Base-by-base conservation (phyloP, 1,140 invertebrate species). In the Thaumetopoea pityocampa region DNA sequence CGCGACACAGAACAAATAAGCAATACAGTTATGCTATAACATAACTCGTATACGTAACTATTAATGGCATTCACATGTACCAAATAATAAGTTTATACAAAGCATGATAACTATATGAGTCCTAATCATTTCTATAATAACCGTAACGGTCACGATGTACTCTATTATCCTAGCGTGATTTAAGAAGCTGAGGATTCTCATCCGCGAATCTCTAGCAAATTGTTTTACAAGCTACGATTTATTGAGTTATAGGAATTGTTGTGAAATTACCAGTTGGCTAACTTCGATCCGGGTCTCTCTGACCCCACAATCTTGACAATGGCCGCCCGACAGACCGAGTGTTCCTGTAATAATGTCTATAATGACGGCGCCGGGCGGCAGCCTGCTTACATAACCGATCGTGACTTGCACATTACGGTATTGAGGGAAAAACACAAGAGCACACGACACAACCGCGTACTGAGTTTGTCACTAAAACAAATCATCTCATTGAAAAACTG, bases 241-340 rank as follows among this genome's bases (percentile, higher is more conserved):
- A 78, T 82, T 77, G 67, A 69, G 68, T 71, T 71, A 72, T 71
- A 71, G 60, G 73, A 68, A 76, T 72, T 58, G 71, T 69, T 59
- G 61, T 64, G 66, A 80, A 83, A 83, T 80, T 83, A 79, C 66
- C 62, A 70, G 72, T 62, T 74, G 62, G 69, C 70, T 69, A 64
- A 63, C 63, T 56, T 67, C 45, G 54, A 47, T 48, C 50, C 43
- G 53, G 72, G 67, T 66, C 67, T 51, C 32, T 47, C 69, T 80
- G 78, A 83, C 79, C 79, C 76, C 71, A 70, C 74, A 83, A 83
- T 83, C 79, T 83, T 80, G 79, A 83, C 79, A 80, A 77, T 79
- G 74, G 76, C 67, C 54, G 50, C 59, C 52, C 61, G 57, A 62
- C 61, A 62, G 71, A 55, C 43, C 61, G 64, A 65, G 72, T 80